Evolutionary conservation across 2,888 invertebrate genomes (phyloP), one percentile per base, ranked within the genome.

Genomic region (Drosophila ustulata): DNA sequence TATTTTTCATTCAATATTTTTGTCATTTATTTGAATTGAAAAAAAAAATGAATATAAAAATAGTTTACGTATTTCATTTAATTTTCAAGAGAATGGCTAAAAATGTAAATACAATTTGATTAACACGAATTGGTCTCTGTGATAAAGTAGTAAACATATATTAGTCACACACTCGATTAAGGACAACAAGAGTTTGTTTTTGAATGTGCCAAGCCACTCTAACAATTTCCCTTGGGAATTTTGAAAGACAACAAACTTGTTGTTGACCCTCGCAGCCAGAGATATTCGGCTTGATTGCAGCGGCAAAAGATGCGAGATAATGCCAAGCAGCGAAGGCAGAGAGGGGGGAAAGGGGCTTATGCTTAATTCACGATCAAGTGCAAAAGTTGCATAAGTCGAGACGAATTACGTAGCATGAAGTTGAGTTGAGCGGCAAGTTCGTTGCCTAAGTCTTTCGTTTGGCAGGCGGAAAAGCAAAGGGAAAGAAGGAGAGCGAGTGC

Each of bases 371-470:
- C 39, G 56, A 56, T 56, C 63, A 63, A 63, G 56, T 63, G 56
- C 63, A 41, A 56, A 34, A 43, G 49, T 58, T 50, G 41, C 46
- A 53, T 46, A 62, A 62, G 11, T 11, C 5, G 7, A 30, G 18
- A 18, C 37, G 1, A 43, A 32, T 56, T 65, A 72, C 67, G 39
- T 56, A 2, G 18, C 18, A 65, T 43, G 46, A 34, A 56, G 63
- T 30, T 41, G 43, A 55, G 5, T 8, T 32, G 3, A 25, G 1
- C 45, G 50, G 52, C 73, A 71, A 82, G 88, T 88, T 88, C 70
- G 88, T 83, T 88, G 83, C 86, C 72, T 82, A 83, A 83, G 88
- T 83, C 83, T 68, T 83, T 86, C 61, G 80, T 77, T 26, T 55
- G 41, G 55, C 58, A 47, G 28, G 26, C n/a, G 11, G 30, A 61